Conservation (phyloP, 2,797 vertebrate genomes). For the Eospalax fontanierii region DNA sequence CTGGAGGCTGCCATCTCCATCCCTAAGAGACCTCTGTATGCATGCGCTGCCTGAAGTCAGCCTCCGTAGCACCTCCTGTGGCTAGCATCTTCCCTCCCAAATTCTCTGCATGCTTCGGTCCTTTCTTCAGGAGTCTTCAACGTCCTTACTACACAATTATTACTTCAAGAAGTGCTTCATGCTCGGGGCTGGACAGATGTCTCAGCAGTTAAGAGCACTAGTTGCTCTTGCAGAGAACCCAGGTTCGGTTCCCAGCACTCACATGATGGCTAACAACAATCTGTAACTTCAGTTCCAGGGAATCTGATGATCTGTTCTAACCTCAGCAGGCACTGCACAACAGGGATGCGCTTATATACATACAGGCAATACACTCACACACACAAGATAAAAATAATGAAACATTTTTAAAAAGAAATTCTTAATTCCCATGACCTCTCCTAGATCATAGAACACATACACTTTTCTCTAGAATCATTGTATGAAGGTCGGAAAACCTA, state of each 20-base stretch:
- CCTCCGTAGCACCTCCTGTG: neutral
- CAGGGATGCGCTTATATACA: no score
- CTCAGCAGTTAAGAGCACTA: no score
- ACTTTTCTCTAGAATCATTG: neutral
- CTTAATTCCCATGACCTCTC: neutral
- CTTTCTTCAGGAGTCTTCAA: neutral
- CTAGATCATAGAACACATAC: neutral
- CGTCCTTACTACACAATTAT: neutral
- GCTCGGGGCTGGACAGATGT: neutral
- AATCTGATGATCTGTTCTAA: no score
- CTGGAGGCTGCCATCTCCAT: accelerated
- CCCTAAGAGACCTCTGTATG: neutral
- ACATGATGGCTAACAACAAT: no score
- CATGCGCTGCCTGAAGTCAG: neutral
- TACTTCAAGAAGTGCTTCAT: neutral
- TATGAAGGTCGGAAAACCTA: neutral
- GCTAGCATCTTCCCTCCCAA: neutral
- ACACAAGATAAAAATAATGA: no score
- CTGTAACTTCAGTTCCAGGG: no score
- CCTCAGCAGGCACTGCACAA: no score
- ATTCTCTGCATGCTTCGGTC: neutral
- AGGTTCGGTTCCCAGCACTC: no score
- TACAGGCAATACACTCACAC: no score
- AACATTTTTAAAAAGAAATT: neutral
- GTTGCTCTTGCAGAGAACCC: no score